Evolutionary conservation across 1,140 invertebrate genomes (phyloP), one percentile per base, ranked within the genome.

Genomic region (Brachionus angularis): DNA sequence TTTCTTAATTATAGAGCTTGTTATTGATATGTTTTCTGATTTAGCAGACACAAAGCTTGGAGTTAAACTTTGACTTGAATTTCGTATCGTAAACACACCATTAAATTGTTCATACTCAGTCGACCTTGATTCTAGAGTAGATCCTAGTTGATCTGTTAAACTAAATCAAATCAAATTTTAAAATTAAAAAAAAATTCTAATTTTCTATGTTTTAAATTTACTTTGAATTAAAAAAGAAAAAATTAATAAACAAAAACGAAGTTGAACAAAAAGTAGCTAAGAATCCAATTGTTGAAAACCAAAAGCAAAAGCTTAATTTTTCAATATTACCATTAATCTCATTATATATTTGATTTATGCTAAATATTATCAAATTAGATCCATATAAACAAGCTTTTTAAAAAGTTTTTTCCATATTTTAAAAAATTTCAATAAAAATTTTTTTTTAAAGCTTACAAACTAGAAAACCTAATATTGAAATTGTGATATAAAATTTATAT

Each of bases 211-310:
- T 46, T n/a, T 46, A n/a, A n/a, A n/a, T n/a, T n/a, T n/a, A n/a
- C n/a, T n/a, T n/a, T n/a, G n/a, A n/a, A n/a, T 4, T 4, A 3
- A 25, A 5, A 50, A 27, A 50, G 14, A 12, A 3, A 47, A 39
- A 39, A 29, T 58, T 58, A 2, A 58, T 18, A 21, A 39, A 39
- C 5, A 58, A 58, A 39, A 58, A 58, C 2, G 53, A 58, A 25
- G 39, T 58, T 23, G 62, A 50, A 3, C 46, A 27, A 8, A 67
- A 36, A 10, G 62, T 50, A 3, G 31, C 42, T 2, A 67, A 67
- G 47, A 67, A 50, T 33, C 62, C 62, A 21, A 67, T 50, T 27
- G 29, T 18, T 12, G 62, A 46, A 67, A 67, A 50, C 62, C 62
- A 67, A 50, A 67, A 67, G 36, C 62, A 67, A 21, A 46, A 67